Evolutionary conservation across 1,140 invertebrate genomes (phyloP), one percentile per base, ranked within the genome.

Genomic region (Drosophila neocordata): DNA sequence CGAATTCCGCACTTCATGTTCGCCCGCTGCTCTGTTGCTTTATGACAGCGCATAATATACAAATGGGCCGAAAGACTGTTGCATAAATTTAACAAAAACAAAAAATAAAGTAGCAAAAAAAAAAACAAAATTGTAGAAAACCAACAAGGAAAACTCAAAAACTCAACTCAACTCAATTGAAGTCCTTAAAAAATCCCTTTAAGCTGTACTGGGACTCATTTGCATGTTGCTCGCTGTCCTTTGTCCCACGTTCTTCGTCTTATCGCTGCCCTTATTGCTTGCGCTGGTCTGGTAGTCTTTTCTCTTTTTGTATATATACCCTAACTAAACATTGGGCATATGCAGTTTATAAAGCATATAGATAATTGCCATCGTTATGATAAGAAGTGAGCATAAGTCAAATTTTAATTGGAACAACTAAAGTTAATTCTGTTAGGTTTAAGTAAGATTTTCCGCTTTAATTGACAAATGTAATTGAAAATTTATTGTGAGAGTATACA

Each of bases 11-110:
- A 34, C 9, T 37, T 57, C 13, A 52, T 56, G 44, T 22, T 48
- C 56, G 57, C 62, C 58, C 63, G 65, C 57, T 60, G 68, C 22
- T 78, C 74, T 85, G 78, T 74, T 88, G 83, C 78, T 88, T 87
- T 87, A 87, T 87, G 82, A 87, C 82, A 87, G 82, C 78, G 83
- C 75, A 87, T 87, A 87, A 88, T 88, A 88, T 87, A 87, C 82
- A 87, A 87, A 87, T 88, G 82, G 83, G 83, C 69, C 82, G 82
- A 87, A 84, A 87, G 82, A 83, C 82, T 85, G 82, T 85, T 85
- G 82, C 82, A 87, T 87, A 87, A 87, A 87, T 87, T 88, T 78
- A 31, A 31, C 41, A 37, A 41, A 57, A 65, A 73, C 44, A 58
- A 63, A 24, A 53, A 81, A 80, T 74, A 73, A 27, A 31, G 61